Evolutionary conservation across 2,113 vertebrate genomes (phyloP), one percentile per base, ranked within the genome.

Genomic region (Campylorhamphus procurvoides): DNA sequence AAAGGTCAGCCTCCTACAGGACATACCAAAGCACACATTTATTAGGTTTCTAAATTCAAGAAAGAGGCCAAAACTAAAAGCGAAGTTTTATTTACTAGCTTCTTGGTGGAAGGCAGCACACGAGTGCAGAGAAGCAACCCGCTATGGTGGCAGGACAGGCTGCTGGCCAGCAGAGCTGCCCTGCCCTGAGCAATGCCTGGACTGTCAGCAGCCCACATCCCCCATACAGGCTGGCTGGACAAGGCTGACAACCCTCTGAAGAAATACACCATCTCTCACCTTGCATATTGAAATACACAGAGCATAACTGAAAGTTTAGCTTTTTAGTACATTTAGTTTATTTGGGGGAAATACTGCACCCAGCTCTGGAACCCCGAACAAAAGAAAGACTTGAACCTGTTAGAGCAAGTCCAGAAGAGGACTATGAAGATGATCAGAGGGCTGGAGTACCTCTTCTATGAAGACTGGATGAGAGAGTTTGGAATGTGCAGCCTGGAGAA

Each of bases 211-310:
- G 39, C 18, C 23, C 7, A 3, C 18, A 29, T 16, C 33, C 18
- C n/a, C 8, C 6, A 12, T 47, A 14, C 3, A 5, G 10, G 33
- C 14, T 0, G 1, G 12, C 4, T 4, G 55, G 42, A 23, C 35
- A 13, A 23, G 17, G 40, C 24, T 56, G 35, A 25, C 22, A 23
- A 24, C 37, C 13, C 0, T 0, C 23, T 4, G 0, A 25, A 50
- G 46, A 50, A 18, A 50, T n/a, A 56, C 64, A 42, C 14, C 14
- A 17, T 6, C 49, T 18, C 68, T 31, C 47, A 46, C 19, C 42
- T 19, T 8, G 5, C 29, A 17, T 12, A n/a, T 0, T 12, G 29
- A 62, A 52, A 78, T 13, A 64, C 31, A n/a, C 7, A 28, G 17
- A 49, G 23, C 17, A 53, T 0, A 1, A 53, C 46, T 8, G 25